These are phyloP conservation scores for Matsumurasca onukii DNA, from an alignment of 1,140 invertebrate genomes.

Conservation along the genomic window DNA sequence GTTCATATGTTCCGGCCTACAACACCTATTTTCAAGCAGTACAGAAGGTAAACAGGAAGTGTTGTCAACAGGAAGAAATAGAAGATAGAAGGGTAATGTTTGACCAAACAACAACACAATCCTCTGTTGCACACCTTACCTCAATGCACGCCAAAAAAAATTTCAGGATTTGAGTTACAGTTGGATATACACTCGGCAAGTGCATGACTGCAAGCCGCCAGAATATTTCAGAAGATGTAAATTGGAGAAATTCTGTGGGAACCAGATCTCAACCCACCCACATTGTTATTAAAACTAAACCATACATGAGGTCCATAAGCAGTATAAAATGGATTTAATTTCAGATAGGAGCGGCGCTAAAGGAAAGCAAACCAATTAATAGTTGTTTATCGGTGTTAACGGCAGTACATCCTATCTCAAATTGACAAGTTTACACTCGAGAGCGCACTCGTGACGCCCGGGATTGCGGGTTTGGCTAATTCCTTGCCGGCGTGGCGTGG, in stretches of 20 bases:
- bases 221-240: no score
- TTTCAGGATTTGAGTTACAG: no score
- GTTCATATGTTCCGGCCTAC: no score
- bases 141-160: no score
- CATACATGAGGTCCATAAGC: not conserved
- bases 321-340: not conserved
- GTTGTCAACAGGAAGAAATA: no score
- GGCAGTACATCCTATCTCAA: not conserved
- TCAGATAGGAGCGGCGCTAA: not conserved
- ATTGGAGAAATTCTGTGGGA: not conserved
- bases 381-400: not conserved
- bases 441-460: not conserved
- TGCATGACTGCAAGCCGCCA: no score
- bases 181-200: no score
- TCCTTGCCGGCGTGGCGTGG: not conserved
- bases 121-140: no score
- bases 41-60: no score
- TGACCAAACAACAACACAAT: no score
- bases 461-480: not conserved
- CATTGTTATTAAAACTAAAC: not conserved
- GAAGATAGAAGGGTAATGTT: no score
- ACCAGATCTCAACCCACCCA: not conserved
- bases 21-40: no score
- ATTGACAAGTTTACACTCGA: not conserved
- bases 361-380: not conserved